Conservation (phyloP, 2,888 invertebrate genomes). For the Cephalotes varians region DNA sequence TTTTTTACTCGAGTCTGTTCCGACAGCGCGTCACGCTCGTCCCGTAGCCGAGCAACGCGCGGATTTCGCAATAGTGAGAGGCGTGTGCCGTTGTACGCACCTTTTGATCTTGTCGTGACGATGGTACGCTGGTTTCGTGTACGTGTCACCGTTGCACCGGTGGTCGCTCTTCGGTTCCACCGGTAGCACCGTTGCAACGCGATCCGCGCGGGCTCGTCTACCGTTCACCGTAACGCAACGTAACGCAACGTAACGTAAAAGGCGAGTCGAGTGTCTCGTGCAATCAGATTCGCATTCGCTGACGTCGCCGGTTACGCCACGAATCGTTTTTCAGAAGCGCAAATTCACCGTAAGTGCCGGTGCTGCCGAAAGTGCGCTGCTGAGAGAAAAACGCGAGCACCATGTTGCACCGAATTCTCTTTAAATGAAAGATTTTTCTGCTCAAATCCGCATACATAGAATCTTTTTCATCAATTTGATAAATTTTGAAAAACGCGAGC, state of each 20-base stretch:
- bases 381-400: background rate
- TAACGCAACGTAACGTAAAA: conserved; percentile 38
- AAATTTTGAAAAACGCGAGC: background rate
- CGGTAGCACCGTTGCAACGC: conserved; percentile 45
- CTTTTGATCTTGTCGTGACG: conserved; percentile 66
- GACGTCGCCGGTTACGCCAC: conserved; percentile 18
- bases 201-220: conserved; percentile 35
- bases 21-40: conserved; percentile 60
- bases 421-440: background rate
- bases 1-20: conserved; percentile 38
- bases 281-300: conserved; percentile 22
- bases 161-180: conserved; percentile 39
- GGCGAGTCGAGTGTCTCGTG: conserved; percentile 33
- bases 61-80: conserved; percentile 79
- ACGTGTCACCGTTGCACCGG: conserved; percentile 60
- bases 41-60: conserved; percentile 31
- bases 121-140: conserved; percentile 47
- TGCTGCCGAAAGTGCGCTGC: background rate
- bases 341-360: background rate
- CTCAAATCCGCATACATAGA: background rate
- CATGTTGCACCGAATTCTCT: background rate
- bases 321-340: background rate
- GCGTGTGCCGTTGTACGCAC: conserved; percentile 77
- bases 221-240: conserved; percentile 37
- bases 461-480: background rate